Evolutionary conservation across 2,113 vertebrate genomes (phyloP), one percentile per base, ranked within the genome.

Genomic region (Zosterops hypoxanthus): DNA sequence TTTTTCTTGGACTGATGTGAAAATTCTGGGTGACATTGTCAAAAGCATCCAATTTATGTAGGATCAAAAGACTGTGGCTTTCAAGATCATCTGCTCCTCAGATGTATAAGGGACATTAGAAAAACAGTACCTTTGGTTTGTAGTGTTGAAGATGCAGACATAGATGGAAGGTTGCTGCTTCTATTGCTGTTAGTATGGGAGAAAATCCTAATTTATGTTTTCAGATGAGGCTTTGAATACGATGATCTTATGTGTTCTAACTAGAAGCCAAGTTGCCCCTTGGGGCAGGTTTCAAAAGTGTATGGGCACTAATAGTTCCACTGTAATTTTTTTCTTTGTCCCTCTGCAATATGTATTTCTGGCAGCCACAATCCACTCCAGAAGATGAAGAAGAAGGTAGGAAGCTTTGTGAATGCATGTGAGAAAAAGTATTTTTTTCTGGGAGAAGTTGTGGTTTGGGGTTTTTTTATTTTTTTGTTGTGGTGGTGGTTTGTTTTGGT

Each of bases 11-110:
- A 81, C 80, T 92, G 86, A 68, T 9, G 4, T 56, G 60, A 94
- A 91, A 88, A 90, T 92, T 79, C 50, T 81, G 85, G n/a, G 72
- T 96, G 79, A 86, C 69, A 47, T 88, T 96, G 80, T 94, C 69
- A 84, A 88, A 95, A 88, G 60, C 80, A 78, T 82, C 64, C 65
- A 81, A 39, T 96, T 96, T 93, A 88, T 81, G 33, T 46, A 69
- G 52, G 76, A 92, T 96, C 64, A 76, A 95, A 96, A 93, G 82
- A 69, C 65, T 52, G 11, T 11, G 20, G 31, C 72, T 95, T 96
- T 78, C 73, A 92, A 64, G 65, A 88, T 88, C 82, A 31, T 86
- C 52, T 83, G 65, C 61, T 94, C 28, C 69, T 94, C 57, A 83
- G 49, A 81, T 80, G 24, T 93, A 42, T 64, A 60, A 86, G 60